Evolutionary conservation across 2,113 vertebrate genomes (phyloP), one percentile per base, ranked within the genome.

Genomic region (Polyodon spathula): DNA sequence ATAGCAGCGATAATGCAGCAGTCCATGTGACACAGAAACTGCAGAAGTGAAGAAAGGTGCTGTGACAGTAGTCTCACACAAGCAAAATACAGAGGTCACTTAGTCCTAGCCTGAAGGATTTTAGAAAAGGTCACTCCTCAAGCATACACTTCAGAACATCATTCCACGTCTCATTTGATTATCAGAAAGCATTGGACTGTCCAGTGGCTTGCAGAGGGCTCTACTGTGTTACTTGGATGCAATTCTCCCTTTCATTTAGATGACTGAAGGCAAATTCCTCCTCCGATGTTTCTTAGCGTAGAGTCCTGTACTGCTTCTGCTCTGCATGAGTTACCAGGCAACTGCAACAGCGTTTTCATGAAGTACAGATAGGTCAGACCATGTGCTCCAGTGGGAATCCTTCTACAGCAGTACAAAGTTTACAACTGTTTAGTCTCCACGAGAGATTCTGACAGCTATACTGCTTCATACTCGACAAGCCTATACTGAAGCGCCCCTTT

Each of bases 281-380:
- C 6, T 9, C n/a, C 17, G 16, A 1, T 37, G 53, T 12, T 9
- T 27, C 2, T 8, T 9, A 17, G 37, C 37, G 27, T 27, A 11
- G 37, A 37, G 53, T 16, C 3, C 53, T 17, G 8, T 37, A 4
- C 16, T 8, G 15, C 37, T 17, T n/a, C 8, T 16, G 37, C 5
- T 27, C 11, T 55, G 53, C 53, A 27, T 27, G 27, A 27, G 27
- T 27, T 50, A 55, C 17, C 17, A 17, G 17, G 37, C 10, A 78
- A 77, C 80, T 83, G 80, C 83, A 77, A 77, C 66, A 68, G 27
- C 77, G 78, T 85, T 81, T 81, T 81, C 79, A 85, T 63, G 73
- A 27, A 37, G 53, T 38, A 17, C 63, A 73, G 27, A 82, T 84
- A 83, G 86, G 76, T 88, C 86, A 85, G 86, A 75, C 42, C 73